phyloP scores from a whole-genome alignment of 2,888 invertebrate species.

The Cheilosia soror region DNA sequence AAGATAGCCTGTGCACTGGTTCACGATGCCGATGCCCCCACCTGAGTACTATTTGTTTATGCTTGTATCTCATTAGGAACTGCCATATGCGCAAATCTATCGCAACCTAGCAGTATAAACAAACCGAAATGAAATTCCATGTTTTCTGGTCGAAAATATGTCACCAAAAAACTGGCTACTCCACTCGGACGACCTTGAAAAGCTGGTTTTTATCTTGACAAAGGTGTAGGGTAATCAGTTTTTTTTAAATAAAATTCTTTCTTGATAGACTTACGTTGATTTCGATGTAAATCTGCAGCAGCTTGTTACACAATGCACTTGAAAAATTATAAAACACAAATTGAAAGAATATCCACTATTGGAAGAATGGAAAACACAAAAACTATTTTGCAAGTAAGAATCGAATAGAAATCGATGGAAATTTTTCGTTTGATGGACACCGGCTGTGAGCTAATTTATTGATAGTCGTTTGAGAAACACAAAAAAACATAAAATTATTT shows the following conservation, averaged over 20 bases:
- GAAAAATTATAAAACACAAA: constrained; percentile 40
- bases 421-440: not conserved
- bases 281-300: constrained; percentile 2
- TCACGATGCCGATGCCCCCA: not conserved
- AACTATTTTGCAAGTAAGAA: constrained; percentile 14
- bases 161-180: not conserved
- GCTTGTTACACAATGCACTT: constrained; percentile 65
- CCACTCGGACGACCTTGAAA: constrained; percentile 35
- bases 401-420: constrained; percentile 27
- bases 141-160: constrained; percentile 24
- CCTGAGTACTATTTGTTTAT: not conserved
- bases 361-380: constrained; percentile 1
- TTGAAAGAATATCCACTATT: constrained; percentile 19
- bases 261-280: constrained; percentile 45
- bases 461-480: constrained; percentile 11
- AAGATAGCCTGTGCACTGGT: not conserved
- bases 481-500: constrained; percentile 40
- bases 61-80: not conserved
- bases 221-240: not conserved
- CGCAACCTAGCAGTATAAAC: constrained; percentile 48
- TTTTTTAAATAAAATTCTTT: not conserved
- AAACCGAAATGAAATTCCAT: constrained; percentile 58
- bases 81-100: constrained; percentile 21
- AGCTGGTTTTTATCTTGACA: constrained; percentile 19
- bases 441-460: constrained; percentile 4